These are phyloP conservation scores for Portunus trituberculatus DNA, from an alignment of 1,140 invertebrate species.

Conservation along the genomic window DNA sequence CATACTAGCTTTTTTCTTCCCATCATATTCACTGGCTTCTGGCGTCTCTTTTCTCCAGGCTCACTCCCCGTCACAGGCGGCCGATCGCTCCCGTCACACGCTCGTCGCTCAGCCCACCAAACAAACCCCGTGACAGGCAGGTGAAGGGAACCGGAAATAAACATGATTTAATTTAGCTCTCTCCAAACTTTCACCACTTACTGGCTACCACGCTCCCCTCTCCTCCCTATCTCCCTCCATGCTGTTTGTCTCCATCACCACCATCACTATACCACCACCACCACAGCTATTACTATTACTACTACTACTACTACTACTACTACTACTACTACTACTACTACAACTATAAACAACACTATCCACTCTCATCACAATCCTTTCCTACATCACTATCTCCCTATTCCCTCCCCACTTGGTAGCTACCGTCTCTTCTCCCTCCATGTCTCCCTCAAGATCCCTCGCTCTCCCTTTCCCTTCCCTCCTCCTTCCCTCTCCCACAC, in stretches of 20 bases:
- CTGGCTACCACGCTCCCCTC: background rate
- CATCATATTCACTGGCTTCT: too few relatives aligned
- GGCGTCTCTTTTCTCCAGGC: background rate
- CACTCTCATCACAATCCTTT: background rate
- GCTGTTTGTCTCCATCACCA: background rate
- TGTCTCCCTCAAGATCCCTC: background rate
- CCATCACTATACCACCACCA: background rate
- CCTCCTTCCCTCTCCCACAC: background rate
- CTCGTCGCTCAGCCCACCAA: background rate
- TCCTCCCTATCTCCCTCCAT: background rate
- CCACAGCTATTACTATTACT: background rate
- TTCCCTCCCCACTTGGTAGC: background rate
- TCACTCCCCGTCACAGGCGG: background rate
- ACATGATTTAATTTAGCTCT: constrained; percentile 2
- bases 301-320: background rate
- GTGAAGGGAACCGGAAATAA: constrained; percentile 20
- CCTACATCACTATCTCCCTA: background rate
- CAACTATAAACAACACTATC: too few relatives aligned
- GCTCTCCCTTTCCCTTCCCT: background rate
- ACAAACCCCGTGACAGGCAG: background rate
- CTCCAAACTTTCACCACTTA: background rate
- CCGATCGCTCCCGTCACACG: background rate
- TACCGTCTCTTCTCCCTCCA: background rate
- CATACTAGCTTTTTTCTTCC: too few relatives aligned
- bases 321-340: too few relatives aligned